Conservation (phyloP, 2,888 invertebrate genomes). For the Dastarcus helophoroides region DNA sequence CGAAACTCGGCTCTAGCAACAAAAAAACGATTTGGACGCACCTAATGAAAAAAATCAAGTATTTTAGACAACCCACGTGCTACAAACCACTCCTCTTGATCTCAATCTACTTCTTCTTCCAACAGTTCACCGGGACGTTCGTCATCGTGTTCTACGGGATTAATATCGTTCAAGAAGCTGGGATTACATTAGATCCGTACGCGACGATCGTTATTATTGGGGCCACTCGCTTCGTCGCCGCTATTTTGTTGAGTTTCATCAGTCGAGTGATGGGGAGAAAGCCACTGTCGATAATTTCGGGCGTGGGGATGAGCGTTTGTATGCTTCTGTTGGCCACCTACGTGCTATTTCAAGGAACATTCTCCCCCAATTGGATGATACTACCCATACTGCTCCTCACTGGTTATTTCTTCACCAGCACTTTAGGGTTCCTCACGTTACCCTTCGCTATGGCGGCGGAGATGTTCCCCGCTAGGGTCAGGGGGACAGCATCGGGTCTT, state of each 20-base stretch:
- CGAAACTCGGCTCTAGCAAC: not conserved
- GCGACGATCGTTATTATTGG: slow-evolving; percentile 42
- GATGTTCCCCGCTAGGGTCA: slow-evolving; percentile 41
- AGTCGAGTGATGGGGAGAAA: slow-evolving; percentile 47
- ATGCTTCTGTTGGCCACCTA: slow-evolving; percentile 41
- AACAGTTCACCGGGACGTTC: slow-evolving; percentile 46
- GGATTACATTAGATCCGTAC: slow-evolving; percentile 38
- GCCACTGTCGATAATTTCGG: slow-evolving; percentile 46
- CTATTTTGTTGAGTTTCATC: slow-evolving; percentile 35
- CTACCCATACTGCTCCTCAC: slow-evolving; percentile 38
- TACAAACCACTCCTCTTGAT: slow-evolving; percentile 40
- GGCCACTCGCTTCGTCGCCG: slow-evolving; percentile 36
- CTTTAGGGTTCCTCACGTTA: slow-evolving; percentile 43
- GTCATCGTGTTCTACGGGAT: slow-evolving; percentile 47
- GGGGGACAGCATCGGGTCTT: slow-evolving; percentile 41
- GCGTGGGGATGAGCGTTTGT: slow-evolving; percentile 43
- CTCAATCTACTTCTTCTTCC: slow-evolving; percentile 43
- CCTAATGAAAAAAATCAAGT: slow-evolving; percentile 22
- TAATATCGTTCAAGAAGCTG: slow-evolving; percentile 39
- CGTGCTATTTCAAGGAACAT: slow-evolving; percentile 27
- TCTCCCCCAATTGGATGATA: slow-evolving; percentile 23
- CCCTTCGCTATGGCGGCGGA: slow-evolving; percentile 48
- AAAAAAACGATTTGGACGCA: slow-evolving; percentile 18
- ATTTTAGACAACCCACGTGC: slow-evolving; percentile 33
- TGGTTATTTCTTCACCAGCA: slow-evolving; percentile 41